phyloP scores from a whole-genome alignment of 2,113 vertebrate species.

The Apteryx mantelli region DNA sequence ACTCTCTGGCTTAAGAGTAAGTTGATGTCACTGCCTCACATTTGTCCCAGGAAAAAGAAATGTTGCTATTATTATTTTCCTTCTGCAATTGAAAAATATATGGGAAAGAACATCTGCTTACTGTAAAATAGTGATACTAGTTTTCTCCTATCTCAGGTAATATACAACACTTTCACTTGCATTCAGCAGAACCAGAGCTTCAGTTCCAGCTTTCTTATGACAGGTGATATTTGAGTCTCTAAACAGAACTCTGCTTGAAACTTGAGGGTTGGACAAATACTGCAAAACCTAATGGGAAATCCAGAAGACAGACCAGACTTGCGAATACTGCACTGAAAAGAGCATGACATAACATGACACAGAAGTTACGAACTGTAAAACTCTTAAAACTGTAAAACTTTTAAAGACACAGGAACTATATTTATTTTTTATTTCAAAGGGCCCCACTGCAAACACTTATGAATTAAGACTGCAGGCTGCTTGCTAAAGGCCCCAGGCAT shows the following conservation, averaged over 20 bases:
- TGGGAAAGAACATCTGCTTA: conserved; percentile 1
- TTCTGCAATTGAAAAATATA: not conserved
- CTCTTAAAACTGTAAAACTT: not conserved
- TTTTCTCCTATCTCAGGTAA: not conserved
- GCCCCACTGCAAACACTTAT: rapidly evolving
- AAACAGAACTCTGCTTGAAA: not conserved
- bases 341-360: not conserved
- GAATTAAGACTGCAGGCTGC: not conserved
- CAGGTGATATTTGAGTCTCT: not conserved
- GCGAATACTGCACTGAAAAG: not conserved
- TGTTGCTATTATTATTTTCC: not conserved
- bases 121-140: not conserved
- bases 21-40: conserved; percentile 43
- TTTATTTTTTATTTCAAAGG: not conserved
- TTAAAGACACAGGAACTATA: not conserved
- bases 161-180: not conserved
- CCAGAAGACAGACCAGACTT: not conserved
- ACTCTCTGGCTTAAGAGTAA: conserved; percentile 55
- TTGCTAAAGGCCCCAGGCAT: not conserved
- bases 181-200: not conserved
- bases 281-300: not conserved
- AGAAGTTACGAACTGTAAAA: not conserved
- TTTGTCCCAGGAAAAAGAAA: conserved; percentile 40
- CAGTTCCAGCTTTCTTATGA: not conserved
- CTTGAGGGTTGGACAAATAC: not conserved